phyloP scores from a whole-genome alignment of 2,113 vertebrate species.

The Edolisoma coerulescens region DNA sequence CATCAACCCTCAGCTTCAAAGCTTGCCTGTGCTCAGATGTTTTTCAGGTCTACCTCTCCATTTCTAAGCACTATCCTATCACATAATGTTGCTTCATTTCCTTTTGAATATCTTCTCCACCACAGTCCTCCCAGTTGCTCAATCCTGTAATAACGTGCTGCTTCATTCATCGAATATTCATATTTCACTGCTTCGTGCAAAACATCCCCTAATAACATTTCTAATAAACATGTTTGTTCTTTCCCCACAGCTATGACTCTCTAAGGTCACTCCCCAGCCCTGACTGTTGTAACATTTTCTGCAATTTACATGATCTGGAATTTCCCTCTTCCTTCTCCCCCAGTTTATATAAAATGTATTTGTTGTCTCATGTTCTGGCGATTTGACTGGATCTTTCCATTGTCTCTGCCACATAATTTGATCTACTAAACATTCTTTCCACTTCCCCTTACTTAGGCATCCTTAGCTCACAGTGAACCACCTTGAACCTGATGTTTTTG shows the following conservation, averaged over 20 bases:
- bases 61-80: neutral
- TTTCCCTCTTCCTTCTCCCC: neutral
- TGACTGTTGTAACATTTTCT: neutral
- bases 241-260: neutral
- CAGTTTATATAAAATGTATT: neutral
- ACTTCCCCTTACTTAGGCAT: neutral
- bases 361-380: neutral
- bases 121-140: neutral
- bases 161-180: neutral
- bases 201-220: neutral
- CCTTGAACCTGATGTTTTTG: neutral
- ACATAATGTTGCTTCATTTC: constrained; percentile 3
- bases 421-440: neutral
- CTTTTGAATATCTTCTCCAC: neutral
- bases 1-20: neutral
- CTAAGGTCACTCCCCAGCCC: neutral
- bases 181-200: neutral
- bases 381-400: neutral
- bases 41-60: neutral
- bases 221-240: neutral
- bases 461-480: neutral
- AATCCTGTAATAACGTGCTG: neutral
- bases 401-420: neutral
- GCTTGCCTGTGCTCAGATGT: neutral
- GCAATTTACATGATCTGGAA: neutral